These are phyloP conservation scores for Brachypterus glaber DNA, from an alignment of 2,888 invertebrate species.

Conservation along the genomic window DNA sequence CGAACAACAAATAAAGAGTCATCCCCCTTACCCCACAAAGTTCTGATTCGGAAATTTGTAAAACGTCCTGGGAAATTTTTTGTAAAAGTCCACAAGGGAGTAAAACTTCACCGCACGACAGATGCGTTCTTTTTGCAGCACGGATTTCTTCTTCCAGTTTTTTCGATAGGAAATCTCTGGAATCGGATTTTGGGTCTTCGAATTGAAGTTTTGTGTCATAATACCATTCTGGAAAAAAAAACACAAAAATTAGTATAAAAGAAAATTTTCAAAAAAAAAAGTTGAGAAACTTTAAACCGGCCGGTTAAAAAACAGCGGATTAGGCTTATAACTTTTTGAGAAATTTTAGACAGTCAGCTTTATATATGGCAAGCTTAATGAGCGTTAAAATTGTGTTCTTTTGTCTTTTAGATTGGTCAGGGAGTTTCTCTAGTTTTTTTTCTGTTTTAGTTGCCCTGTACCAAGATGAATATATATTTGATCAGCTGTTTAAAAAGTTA, in stretches of 20 bases:
- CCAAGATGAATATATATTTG: too few species aligned
- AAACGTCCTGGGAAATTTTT: constrained; percentile 67
- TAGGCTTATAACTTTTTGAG: too few species aligned
- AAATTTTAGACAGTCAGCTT: neutral
- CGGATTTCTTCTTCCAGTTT: constrained; percentile 70
- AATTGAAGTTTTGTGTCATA: constrained; percentile 33
- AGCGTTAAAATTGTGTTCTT: too few species aligned
- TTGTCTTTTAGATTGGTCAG: too few species aligned
- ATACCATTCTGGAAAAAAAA: constrained; percentile 34
- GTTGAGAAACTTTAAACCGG: too few species aligned
- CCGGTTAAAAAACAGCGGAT: too few species aligned
- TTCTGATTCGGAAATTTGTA: constrained; percentile 75
- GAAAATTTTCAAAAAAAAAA: constrained; percentile 9
- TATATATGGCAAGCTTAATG: too few species aligned
- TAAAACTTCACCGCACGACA: constrained; percentile 76
- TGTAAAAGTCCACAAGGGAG: constrained; percentile 74
- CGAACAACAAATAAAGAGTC: constrained; percentile 72
- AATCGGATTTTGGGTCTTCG: constrained; percentile 38
- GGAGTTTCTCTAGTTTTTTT: too few species aligned
- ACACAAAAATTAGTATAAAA: neutral
- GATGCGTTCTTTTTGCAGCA: constrained; percentile 69
- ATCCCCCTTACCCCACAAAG: constrained; percentile 83
- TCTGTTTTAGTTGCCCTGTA: too few species aligned
- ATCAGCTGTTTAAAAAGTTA: neutral
- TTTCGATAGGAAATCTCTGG: constrained; percentile 60